Conservation (phyloP, 2,113 vertebrate species). For the Pluvianellus socialis region DNA sequence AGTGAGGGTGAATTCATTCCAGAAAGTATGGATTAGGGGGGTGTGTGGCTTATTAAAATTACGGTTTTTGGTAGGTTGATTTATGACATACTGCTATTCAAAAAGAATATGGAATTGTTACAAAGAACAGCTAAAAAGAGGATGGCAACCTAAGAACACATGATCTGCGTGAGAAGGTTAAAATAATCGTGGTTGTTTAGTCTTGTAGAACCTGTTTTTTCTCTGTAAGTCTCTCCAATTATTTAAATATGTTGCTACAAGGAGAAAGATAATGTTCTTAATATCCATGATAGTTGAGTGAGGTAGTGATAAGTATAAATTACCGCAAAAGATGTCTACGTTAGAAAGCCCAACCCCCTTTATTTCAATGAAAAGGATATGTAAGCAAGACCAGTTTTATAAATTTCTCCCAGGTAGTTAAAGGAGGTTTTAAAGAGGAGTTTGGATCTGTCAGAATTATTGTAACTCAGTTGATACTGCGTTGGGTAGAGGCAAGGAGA, state of each 20-base stretch:
- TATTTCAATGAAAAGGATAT: background rate
- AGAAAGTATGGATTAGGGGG: constrained; percentile 98
- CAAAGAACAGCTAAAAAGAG: background rate
- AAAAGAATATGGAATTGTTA: background rate
- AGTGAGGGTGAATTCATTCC: constrained; percentile 99
- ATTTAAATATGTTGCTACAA: background rate
- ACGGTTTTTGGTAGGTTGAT: background rate
- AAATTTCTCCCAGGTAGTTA: background rate
- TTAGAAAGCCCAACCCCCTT: background rate
- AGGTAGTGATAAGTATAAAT: background rate
- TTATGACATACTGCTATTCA: background rate
- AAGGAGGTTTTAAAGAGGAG: background rate
- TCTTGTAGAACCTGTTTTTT: background rate
- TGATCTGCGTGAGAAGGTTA: background rate
- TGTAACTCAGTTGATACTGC: background rate
- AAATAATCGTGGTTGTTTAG: background rate
- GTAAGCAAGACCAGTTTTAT: background rate
- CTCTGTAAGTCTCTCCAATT: background rate
- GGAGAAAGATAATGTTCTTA: background rate
- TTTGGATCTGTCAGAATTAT: background rate
- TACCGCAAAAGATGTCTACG: background rate
- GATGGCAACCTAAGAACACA: background rate
- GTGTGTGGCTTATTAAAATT: background rate
- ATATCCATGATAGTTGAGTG: background rate
- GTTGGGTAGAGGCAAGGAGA: background rate